Evolutionary conservation across 2,888 invertebrate genomes (phyloP), one percentile per base, ranked within the genome.

Genomic region (Xestia xanthographa): DNA sequence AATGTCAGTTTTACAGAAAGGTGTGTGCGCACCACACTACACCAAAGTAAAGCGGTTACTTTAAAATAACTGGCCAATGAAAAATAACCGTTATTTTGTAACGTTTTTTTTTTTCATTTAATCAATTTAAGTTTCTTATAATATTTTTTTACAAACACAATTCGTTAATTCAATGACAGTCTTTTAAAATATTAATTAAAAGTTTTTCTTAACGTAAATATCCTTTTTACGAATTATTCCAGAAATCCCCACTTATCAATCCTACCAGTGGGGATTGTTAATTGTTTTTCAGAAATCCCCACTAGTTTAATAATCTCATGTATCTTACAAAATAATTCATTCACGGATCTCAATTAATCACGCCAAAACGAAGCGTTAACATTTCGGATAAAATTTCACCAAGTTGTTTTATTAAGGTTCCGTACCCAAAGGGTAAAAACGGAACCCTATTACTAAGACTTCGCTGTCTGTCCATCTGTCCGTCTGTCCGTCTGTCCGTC

Each of bases 1-100:
- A 93, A 91, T 93, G 93, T 92, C 92, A 92, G 86, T 83, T 72
- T 72, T 69, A 69, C 34, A 72, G 38, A 79, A 71, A 76, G 78
- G 41, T 65, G 45, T 63, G 76, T 75, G 1, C 67, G 84, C 77
- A 86, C 50, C 4, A 34, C 73, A 87, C 29, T 2, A 41, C 76
- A 87, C 29, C 5, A 17, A 29, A 48, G 26, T 9, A 2, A 0
- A 41, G 11, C 68, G 50, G 71, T 41, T 77, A 77, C 3, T 72
- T 65, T 41, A 38, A 60, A 60, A 72, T 66, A 14, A 2, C 26
- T 20, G 5, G 48, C 50, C 43, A 50, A n/a, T 41, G 22, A 45
- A 50, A 70, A 38, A 26, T 72, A 43, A 53, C 38, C 26, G 34
- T 48, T 58, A 58, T 29, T n/a, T n/a, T 9, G n/a, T n/a, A 41